phyloP scores from a whole-genome alignment of 2,113 vertebrate genomes.

The Chlorodrepanis virens region DNA sequence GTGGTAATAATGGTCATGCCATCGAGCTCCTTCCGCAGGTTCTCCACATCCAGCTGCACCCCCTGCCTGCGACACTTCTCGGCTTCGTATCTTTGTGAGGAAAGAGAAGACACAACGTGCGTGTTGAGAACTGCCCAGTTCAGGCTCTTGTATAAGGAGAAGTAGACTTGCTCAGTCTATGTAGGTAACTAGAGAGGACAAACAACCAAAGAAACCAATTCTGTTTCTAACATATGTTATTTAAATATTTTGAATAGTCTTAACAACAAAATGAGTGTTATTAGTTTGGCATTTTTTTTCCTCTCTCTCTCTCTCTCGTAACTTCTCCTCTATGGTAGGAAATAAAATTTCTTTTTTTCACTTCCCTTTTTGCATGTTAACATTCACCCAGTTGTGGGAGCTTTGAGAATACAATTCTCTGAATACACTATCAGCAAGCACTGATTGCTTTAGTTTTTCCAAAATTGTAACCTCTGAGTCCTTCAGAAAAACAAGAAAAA shows the following conservation, averaged over 20 bases:
- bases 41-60: slow-evolving; percentile 76
- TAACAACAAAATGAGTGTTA: neutral
- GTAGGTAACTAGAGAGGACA: neutral
- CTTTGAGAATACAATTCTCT: neutral
- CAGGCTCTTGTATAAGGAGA: neutral
- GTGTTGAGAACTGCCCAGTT: neutral
- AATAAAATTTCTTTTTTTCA: neutral
- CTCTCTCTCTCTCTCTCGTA: neutral
- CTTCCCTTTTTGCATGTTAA: neutral
- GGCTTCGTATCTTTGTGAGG: slow-evolving; percentile 71
- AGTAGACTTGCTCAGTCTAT: neutral
- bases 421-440: neutral
- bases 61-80: slow-evolving; percentile 74
- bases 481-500: neutral
- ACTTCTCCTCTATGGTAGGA: neutral
- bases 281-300: neutral
- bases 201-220: neutral
- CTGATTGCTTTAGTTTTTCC: neutral
- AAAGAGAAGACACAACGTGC: neutral
- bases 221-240: neutral
- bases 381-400: neutral
- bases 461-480: neutral
- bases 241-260: neutral
- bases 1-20: slow-evolving; percentile 77
- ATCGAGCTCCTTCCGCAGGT: slow-evolving; percentile 75